Conservation (phyloP, 2,888 invertebrate genomes). For the Drosophila paramelanica region DNA sequence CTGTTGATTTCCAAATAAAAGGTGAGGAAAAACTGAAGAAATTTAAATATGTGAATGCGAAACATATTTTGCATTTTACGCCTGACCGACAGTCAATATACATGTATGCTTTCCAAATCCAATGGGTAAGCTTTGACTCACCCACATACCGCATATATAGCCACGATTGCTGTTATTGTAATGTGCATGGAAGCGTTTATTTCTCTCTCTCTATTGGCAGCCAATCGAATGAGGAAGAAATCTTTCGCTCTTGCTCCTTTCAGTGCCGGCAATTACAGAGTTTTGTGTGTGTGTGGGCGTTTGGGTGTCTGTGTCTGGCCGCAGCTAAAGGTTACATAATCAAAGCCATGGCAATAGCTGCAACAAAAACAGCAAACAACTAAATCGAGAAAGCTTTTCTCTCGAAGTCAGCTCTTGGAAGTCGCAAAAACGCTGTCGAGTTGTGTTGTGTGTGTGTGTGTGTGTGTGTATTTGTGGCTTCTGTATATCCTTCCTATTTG, state of each 20-base stretch:
- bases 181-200: slow-evolving; percentile 25
- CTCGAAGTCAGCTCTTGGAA: slow-evolving; percentile 36
- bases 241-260: slow-evolving; percentile 37
- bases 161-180: slow-evolving; percentile 7
- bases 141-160: slow-evolving; percentile 10
- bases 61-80: slow-evolving; percentile 63
- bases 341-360: slow-evolving; percentile 39
- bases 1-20: slow-evolving; percentile 16
- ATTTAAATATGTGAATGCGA: slow-evolving; percentile 51
- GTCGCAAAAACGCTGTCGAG: slow-evolving; percentile 51
- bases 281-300: slow-evolving; percentile 29
- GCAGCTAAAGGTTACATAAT: slow-evolving; percentile 63
- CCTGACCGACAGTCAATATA: slow-evolving; percentile 70
- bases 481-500: slow-evolving; percentile 61
- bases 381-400: slow-evolving; percentile 40
- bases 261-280: slow-evolving; percentile 54
- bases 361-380: slow-evolving; percentile 42
- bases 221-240: slow-evolving; percentile 45
- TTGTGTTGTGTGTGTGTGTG: slow-evolving; percentile 30
- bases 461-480: slow-evolving; percentile 49
- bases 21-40: slow-evolving; percentile 4
- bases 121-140: slow-evolving; percentile 38
- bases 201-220: slow-evolving; percentile 61
- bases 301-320: slow-evolving; percentile 27
- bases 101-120: slow-evolving; percentile 27